A percentile compares a stretch with the other conserved stretches of the same genome.
phyloP scores from a whole-genome alignment of 2,113 vertebrate species.

The Alouatta palliata region DNA sequence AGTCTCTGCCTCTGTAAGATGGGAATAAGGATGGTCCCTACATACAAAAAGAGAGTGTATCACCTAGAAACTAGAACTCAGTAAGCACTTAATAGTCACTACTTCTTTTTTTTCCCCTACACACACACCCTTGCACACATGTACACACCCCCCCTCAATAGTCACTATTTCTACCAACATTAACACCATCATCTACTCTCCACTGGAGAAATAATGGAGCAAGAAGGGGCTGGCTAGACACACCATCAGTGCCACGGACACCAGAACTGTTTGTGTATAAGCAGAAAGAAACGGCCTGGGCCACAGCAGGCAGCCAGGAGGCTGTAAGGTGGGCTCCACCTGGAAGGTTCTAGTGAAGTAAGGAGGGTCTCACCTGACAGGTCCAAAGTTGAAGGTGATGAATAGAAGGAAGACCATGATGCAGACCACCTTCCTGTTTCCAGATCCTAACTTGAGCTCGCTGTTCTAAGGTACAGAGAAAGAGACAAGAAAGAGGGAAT shows the following conservation, averaged over 20 bases:
- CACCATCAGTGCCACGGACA: accelerated
- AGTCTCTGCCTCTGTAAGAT: not conserved
- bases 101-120: not conserved
- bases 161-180: not conserved
- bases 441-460: constrained; percentile 81
- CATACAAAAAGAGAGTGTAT: not conserved
- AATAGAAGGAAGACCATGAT: constrained; percentile 93
- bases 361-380: constrained; percentile 87
- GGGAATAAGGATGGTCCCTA: not conserved
- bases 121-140: no score
- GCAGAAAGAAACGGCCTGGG: not conserved
- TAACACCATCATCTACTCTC: not conserved
- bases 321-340: not conserved
- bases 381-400: constrained; percentile 93
- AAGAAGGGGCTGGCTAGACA: not conserved
- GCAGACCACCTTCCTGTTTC: constrained; percentile 90
- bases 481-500: not conserved
- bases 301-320: not conserved
- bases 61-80: no score
- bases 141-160: no score
- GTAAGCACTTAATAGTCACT: not conserved
- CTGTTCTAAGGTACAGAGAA: constrained; percentile 79
- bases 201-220: not conserved
- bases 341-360: not conserved
- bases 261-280: no score